Evolutionary conservation across 2,797 vertebrate genomes (phyloP).

Genomic region (Enteromius argenteus): DNA sequence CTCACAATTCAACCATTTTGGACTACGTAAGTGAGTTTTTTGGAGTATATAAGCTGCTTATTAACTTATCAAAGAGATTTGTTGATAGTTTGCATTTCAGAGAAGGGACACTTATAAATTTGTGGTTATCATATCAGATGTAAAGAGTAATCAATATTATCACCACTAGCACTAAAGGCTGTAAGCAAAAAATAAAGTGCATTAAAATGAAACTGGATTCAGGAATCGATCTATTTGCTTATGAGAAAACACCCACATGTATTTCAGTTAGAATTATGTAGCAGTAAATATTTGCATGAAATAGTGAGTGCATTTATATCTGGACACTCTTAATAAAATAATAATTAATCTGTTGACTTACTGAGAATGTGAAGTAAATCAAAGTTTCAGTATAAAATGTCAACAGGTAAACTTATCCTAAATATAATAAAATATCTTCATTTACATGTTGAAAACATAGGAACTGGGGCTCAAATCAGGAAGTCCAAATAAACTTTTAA

Average conservation of each 20-base stretch:
- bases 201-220: slow-evolving; percentile 49
- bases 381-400: not conserved
- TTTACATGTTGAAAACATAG: not conserved
- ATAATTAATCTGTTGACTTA: not conserved
- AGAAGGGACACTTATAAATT: slow-evolving; percentile 66
- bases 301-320: not conserved
- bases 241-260: slow-evolving; percentile 5
- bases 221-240: slow-evolving; percentile 24
- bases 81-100: slow-evolving; percentile 32
- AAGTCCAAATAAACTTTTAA: not conserved
- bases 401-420: not conserved
- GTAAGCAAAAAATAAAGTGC: slow-evolving; percentile 54
- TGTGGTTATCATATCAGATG: slow-evolving; percentile 71
- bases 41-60: slow-evolving; percentile 8
- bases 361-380: not conserved
- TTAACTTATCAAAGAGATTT: not conserved
- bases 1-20: not conserved
- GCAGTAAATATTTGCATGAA: slow-evolving; percentile 1
- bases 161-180: slow-evolving; percentile 33
- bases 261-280: slow-evolving; percentile 3
- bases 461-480: not conserved
- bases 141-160: slow-evolving; percentile 50
- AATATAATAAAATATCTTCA: not conserved
- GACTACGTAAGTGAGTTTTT: not conserved
- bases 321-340: not conserved